phyloP scores from a whole-genome alignment of 2,888 invertebrate genomes.

The Plagodis pulveraria region DNA sequence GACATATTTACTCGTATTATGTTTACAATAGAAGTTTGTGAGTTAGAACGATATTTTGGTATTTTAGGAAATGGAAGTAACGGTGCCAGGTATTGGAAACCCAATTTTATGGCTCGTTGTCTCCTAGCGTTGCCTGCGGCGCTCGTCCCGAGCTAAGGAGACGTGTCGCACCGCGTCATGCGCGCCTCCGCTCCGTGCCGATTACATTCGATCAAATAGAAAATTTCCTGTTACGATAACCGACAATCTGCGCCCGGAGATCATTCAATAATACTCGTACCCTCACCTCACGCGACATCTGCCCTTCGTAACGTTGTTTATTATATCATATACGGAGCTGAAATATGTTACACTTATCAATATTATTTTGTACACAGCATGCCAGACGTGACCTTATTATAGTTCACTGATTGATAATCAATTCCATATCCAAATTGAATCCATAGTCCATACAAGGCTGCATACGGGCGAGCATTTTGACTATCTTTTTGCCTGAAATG shows the following conservation, averaged over 20 bases:
- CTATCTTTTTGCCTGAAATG: no score
- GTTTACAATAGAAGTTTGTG: constrained; percentile 56
- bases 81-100: constrained; percentile 59
- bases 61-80: constrained; percentile 51
- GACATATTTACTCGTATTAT: no score
- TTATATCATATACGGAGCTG: constrained; percentile 22
- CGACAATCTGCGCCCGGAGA: constrained; percentile 57
- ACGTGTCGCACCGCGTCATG: constrained; percentile 36
- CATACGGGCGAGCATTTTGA: no score
- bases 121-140: constrained; percentile 38
- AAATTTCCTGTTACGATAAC: constrained; percentile 64
- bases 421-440: no score
- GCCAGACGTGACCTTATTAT: constrained; percentile 35
- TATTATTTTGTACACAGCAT: constrained; percentile 10
- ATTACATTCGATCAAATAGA: constrained; percentile 73
- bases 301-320: constrained; percentile 37
- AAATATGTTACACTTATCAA: constrained; percentile 24
- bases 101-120: constrained; percentile 67
- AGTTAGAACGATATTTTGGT: constrained; percentile 63
- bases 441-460: no score
- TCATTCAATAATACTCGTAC: constrained; percentile 55
- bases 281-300: constrained; percentile 17
- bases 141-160: constrained; percentile 31
- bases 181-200: constrained; percentile 35
- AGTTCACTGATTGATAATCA: constrained; percentile 16